A percentile compares a stretch with the other conserved stretches of the same genome.
Conservation (phyloP, 2,888 invertebrate species). For the Crossocerus cetratus region DNA sequence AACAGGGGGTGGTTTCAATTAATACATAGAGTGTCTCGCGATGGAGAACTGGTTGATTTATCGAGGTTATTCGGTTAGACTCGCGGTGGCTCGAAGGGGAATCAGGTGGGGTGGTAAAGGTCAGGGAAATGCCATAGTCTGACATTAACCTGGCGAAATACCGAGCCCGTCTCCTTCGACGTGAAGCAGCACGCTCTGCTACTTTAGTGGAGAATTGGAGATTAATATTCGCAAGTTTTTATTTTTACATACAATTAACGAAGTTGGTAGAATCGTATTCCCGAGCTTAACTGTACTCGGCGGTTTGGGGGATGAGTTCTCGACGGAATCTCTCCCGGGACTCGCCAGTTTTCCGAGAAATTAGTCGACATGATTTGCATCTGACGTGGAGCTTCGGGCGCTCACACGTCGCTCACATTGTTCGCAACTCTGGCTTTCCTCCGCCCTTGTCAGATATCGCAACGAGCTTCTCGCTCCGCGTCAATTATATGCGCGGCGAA, state of each 20-base stretch:
- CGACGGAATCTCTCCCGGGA: conserved; percentile 38
- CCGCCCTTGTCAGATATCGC: conserved; percentile 67
- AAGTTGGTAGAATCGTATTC: too few species aligned
- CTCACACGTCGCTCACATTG: conserved; percentile 71
- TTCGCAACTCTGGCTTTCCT: conserved; percentile 66
- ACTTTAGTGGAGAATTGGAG: too few species aligned
- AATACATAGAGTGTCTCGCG: too few species aligned
- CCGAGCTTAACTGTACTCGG: too few species aligned
- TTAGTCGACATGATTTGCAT: conserved; percentile 75
- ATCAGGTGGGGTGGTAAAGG: conserved; percentile 61
- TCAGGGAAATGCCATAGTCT: conserved; percentile 69
- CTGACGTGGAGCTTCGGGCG: conserved; percentile 72
- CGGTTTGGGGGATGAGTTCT: conserved; percentile 19
- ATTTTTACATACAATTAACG: conserved; percentile 42
- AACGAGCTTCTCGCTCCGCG: conserved; percentile 57
- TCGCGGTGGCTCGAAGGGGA: conserved; percentile 23
- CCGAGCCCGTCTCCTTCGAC: conserved; percentile 46
- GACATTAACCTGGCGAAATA: conserved; percentile 71
- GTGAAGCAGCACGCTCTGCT: not conserved
- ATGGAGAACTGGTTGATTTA: not conserved
- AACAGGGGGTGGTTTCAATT: too few species aligned
- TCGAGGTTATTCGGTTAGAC: conserved; percentile 13
- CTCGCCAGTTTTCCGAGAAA: conserved; percentile 73
- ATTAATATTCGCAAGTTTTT: too few species aligned
- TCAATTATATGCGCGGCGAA: conserved; percentile 65